Conservation (phyloP, 1,140 invertebrate genomes). For the Scylla paramamosain region DNA sequence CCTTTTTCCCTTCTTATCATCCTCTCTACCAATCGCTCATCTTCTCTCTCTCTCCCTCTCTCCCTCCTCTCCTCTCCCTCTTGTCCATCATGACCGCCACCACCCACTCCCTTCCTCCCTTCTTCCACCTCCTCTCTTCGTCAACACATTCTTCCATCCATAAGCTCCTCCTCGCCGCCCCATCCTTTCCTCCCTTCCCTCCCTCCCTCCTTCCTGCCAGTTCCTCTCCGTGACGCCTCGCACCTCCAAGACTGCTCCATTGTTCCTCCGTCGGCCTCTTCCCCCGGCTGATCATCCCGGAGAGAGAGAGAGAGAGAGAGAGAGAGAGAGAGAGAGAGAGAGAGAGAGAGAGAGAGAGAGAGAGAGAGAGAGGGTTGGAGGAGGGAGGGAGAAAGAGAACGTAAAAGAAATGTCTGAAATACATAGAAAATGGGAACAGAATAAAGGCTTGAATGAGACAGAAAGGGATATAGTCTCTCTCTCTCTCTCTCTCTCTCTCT, state of each 20-base stretch:
- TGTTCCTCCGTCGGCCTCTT: too few species aligned
- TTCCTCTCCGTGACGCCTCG: too few species aligned
- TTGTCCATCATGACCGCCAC: background rate
- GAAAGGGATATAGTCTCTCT: background rate
- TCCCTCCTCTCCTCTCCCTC: background rate
- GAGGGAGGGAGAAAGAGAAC: background rate
- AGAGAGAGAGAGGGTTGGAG: too few species aligned
- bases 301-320: conserved; percentile 53
- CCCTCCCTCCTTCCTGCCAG: too few species aligned
- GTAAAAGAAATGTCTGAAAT: background rate
- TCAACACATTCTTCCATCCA: too few species aligned
- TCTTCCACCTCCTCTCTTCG: background rate
- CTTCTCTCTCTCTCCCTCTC: too few species aligned
- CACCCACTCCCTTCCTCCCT: background rate
- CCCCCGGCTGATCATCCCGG: background rate
- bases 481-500: background rate
- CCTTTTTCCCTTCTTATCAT: background rate
- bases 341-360: background rate
- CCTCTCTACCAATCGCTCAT: background rate
- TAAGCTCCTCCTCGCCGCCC: background rate
- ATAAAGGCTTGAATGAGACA: background rate
- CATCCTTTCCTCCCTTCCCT: too few species aligned
- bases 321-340: conserved; percentile 31
- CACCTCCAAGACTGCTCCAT: background rate
- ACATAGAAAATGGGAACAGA: background rate